phyloP scores from a whole-genome alignment of 2,113 vertebrate species.

The Esox niger region DNA sequence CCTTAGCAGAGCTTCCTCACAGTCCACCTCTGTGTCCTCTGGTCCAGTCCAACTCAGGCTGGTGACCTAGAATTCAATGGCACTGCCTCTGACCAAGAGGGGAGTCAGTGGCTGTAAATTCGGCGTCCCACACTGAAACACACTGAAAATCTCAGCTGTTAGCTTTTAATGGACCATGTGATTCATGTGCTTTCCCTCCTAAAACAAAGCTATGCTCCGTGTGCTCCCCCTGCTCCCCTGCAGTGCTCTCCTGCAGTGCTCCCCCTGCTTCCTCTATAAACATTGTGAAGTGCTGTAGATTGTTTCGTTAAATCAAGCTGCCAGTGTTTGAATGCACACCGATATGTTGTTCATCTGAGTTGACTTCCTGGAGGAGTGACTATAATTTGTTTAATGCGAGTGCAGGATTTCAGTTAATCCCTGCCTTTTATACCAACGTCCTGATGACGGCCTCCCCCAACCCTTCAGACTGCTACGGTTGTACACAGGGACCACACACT shows the following conservation, averaged over 20 bases:
- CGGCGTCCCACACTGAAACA: constrained; percentile 56
- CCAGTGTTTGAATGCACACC: too few species aligned
- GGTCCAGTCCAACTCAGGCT: neutral
- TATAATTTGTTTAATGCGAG: too few species aligned
- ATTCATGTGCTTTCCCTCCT: constrained; percentile 46
- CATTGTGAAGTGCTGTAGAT: neutral
- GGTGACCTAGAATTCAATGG: constrained; percentile 44
- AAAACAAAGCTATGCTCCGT: constrained; percentile 21
- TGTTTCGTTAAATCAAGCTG: too few species aligned
- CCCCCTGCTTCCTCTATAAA: neutral
- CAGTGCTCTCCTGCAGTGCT: neutral
- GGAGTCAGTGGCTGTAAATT: constrained; percentile 55
- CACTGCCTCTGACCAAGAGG: constrained; percentile 29
- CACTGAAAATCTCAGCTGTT: constrained; percentile 53
- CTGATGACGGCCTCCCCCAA: neutral
- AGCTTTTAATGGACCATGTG: constrained; percentile 54
- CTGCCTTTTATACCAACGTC: too few species aligned
- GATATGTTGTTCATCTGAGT: too few species aligned
- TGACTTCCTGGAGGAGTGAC: too few species aligned
- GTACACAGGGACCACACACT: constrained; percentile 24
- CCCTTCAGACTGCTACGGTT: constrained; percentile 14
- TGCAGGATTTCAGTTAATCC: too few species aligned
- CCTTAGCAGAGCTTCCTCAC: constrained; percentile 25
- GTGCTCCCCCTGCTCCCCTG: neutral
- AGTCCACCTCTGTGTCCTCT: constrained; percentile 16